phyloP scores from a whole-genome alignment of 1,140 invertebrate genomes.

The Penaeus chinensis region DNA sequence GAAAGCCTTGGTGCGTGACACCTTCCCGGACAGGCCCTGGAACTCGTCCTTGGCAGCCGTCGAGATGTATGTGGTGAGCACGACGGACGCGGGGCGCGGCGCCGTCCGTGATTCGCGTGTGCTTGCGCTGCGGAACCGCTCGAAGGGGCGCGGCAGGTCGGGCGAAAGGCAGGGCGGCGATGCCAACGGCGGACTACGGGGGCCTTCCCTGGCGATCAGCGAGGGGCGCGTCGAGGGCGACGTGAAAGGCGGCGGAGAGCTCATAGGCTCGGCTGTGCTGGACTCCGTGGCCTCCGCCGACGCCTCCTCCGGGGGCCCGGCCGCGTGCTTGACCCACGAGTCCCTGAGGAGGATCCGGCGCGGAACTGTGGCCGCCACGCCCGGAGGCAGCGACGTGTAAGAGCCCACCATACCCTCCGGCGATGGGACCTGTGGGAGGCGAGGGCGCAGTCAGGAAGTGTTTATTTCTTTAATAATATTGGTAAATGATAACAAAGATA shows the following conservation, averaged over 20 bases:
- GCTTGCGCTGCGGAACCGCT: too few species aligned
- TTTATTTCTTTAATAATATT: too few species aligned
- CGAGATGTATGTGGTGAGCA: constrained; percentile 21
- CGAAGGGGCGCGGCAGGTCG: not conserved
- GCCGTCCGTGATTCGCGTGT: not conserved
- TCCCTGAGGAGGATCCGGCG: constrained; percentile 25
- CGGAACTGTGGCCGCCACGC: constrained; percentile 39
- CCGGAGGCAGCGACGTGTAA: constrained; percentile 34
- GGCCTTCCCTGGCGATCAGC: not conserved
- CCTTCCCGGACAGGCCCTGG: constrained; percentile 1
- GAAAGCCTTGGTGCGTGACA: constrained; percentile 28
- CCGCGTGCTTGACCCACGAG: constrained; percentile 28
- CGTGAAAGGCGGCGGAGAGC: too few species aligned
- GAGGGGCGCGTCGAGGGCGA: too few species aligned
- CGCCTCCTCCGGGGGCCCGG: not conserved
- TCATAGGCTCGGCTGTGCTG: too few species aligned
- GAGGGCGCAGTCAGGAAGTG: too few species aligned
- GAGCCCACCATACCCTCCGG: constrained; percentile 20
- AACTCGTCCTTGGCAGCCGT: not conserved
- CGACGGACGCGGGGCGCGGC: constrained; percentile 3
- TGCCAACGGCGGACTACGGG: not conserved
- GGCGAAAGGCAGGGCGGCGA: constrained; percentile 18
- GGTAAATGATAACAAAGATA: not conserved
- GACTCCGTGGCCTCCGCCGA: too few species aligned
- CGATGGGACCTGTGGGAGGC: too few species aligned